A percentile compares a stretch with the other conserved stretches of the same genome.
phyloP scores from a whole-genome alignment of 2,113 vertebrate genomes.

The Gallinago paraguaiae region DNA sequence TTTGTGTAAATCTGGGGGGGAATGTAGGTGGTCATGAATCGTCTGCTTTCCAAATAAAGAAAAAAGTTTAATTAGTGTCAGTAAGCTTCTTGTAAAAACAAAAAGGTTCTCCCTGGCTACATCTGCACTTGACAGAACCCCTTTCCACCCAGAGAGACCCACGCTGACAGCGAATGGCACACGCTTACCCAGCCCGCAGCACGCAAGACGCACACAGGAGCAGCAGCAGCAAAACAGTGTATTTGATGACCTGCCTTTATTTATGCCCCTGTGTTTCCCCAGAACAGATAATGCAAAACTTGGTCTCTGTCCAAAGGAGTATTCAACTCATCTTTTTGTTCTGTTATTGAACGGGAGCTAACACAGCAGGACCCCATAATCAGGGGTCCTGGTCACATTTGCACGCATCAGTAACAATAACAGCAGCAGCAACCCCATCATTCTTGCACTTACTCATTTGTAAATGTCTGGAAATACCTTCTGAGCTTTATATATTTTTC shows the following conservation, averaged over 20 bases:
- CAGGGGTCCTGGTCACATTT: neutral
- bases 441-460: neutral
- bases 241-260: neutral
- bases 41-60: constrained; percentile 6
- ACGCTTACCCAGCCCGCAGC: neutral
- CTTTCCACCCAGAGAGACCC: neutral
- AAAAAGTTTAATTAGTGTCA: constrained; percentile 27
- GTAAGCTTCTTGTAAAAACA: neutral
- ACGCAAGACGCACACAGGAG: neutral
- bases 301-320: neutral
- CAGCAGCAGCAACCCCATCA: neutral
- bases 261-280: accelerated
- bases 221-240: neutral
- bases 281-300: neutral
- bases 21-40: neutral
- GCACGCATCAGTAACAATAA: neutral
- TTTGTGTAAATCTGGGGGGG: neutral
- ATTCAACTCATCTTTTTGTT: neutral
- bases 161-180: neutral
- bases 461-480: neutral
- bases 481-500: neutral
- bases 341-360: neutral
- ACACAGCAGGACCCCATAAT: neutral
- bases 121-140: neutral
- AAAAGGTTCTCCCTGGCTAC: neutral